These are phyloP conservation scores for Dolichallabes microphthalmus DNA, from an alignment of 2,113 vertebrate species.

Conservation along the genomic window DNA sequence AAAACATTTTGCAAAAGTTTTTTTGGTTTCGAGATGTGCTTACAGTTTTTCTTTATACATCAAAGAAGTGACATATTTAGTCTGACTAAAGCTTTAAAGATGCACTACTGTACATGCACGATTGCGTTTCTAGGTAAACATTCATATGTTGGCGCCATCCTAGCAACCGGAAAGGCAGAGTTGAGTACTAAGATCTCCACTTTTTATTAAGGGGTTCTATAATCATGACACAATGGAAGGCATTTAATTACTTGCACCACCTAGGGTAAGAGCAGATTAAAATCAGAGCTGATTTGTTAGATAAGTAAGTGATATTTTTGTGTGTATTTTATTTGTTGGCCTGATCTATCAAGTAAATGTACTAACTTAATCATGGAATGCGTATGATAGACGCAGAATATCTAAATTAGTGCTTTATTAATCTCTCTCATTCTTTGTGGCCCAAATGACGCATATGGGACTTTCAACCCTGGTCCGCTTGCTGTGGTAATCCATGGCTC, in stretches of 20 bases:
- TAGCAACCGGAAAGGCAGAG: neutral
- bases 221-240: neutral
- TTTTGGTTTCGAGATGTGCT: neutral
- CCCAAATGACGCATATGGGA: neutral
- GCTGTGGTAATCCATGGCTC: slow-evolving; percentile 46
- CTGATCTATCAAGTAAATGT: neutral
- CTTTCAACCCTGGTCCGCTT: slow-evolving; percentile 15
- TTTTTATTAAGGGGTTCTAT: neutral
- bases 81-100: neutral
- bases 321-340: neutral
- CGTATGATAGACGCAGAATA: neutral
- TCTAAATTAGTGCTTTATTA: neutral
- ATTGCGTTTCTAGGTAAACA: neutral
- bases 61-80: neutral
- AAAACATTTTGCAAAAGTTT: no score
- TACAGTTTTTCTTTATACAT: neutral
- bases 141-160: neutral
- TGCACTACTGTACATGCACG: neutral
- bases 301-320: neutral
- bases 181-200: neutral
- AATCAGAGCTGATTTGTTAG: neutral
- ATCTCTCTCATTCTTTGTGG: slow-evolving; percentile 22
- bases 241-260: neutral
- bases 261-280: neutral
- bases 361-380: no score